Conservation (phyloP, 1,140 invertebrate species). For the Reticulitermes speratus region DNA sequence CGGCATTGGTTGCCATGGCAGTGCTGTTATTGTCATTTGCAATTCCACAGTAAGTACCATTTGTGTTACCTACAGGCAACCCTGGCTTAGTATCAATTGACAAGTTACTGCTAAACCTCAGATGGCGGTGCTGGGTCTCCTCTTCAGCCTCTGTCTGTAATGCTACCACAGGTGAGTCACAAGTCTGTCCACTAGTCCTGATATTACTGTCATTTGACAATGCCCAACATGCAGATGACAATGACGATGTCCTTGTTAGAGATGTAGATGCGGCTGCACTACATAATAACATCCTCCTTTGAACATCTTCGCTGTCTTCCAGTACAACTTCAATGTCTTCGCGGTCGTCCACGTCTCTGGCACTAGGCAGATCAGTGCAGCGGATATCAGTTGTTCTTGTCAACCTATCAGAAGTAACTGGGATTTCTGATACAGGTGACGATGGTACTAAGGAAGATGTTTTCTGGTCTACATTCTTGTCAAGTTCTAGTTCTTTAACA, state of each 20-base stretch:
- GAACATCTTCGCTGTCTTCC: slow-evolving; percentile 25
- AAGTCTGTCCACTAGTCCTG: slow-evolving; percentile 5
- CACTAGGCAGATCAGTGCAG: background rate
- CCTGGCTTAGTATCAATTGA: too few species aligned
- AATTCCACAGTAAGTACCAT: background rate
- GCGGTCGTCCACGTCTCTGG: background rate
- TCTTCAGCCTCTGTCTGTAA: background rate
- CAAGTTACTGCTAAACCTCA: background rate
- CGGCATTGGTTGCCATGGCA: background rate
- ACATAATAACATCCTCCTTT: slow-evolving; percentile 17
- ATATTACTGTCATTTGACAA: background rate
- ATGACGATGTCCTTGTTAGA: background rate
- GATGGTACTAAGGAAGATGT: background rate
- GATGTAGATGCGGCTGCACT: background rate
- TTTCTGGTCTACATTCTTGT: background rate
- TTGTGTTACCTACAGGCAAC: background rate
- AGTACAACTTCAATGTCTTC: slow-evolving; percentile 27
- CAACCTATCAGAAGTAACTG: background rate
- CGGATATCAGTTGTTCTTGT: background rate
- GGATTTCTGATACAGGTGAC: background rate
- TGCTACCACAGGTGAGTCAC: background rate
- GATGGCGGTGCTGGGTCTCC: background rate
- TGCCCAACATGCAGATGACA: background rate
- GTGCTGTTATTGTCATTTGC: background rate
- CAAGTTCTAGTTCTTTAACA: background rate